phyloP scores from a whole-genome alignment of 2,113 vertebrate genomes.

The Neogale vison region DNA sequence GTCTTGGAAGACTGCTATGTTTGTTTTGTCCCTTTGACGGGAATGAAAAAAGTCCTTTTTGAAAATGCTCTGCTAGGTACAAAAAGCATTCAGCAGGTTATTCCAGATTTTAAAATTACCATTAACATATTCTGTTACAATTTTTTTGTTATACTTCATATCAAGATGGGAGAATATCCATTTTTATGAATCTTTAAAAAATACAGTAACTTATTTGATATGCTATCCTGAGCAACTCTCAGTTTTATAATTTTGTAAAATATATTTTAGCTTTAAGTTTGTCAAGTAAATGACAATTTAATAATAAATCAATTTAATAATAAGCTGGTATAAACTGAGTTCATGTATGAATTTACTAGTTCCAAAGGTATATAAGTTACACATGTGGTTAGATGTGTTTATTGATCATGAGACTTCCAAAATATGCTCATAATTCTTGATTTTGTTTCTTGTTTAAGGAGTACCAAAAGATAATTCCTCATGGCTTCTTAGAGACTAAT shows the following conservation, averaged over 20 bases:
- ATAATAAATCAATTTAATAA: conserved; percentile 31
- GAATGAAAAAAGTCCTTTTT: conserved; percentile 34
- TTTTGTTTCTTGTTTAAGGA: conserved; percentile 37
- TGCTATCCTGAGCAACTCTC: conserved; percentile 5
- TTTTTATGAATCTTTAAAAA: conserved; percentile 50
- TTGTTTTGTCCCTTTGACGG: conserved; percentile 48
- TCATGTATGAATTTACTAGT: conserved; percentile 28
- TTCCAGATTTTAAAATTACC: conserved; percentile 30
- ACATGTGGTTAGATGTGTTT: not conserved
- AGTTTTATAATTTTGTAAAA: conserved; percentile 48
- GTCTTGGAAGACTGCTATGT: not conserved
- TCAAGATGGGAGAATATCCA: conserved; percentile 15
- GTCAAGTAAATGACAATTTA: no score
- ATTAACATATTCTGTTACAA: not conserved
- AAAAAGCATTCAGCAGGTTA: conserved; percentile 21
- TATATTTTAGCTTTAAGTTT: conserved; percentile 55
- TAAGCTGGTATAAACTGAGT: conserved; percentile 49
- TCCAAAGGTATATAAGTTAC: conserved; percentile 15
- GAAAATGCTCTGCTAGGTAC: conserved; percentile 19
- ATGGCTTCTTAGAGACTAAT: conserved; percentile 44
- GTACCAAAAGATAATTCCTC: not conserved
- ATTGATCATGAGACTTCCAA: conserved; percentile 35
- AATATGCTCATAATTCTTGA: conserved; percentile 25
- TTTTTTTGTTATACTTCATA: conserved; percentile 22
- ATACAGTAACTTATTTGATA: not conserved